Evolutionary conservation across 2,113 vertebrate genomes (phyloP).

Genomic region (Danionella cerebrum): DNA sequence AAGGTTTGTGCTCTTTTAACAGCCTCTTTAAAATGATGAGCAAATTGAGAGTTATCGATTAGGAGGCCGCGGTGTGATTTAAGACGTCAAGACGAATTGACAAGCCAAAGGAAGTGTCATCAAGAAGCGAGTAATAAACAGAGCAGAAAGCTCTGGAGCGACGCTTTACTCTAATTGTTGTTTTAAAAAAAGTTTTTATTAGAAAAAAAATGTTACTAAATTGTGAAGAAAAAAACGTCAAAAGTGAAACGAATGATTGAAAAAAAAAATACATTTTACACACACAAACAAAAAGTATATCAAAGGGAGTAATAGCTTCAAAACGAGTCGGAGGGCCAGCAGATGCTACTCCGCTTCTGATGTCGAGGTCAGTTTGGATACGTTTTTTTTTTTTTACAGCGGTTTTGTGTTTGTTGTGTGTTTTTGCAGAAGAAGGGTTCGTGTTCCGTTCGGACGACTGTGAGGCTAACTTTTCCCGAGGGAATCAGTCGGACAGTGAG

Average conservation of each 20-base stretch:
- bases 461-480: constrained; percentile 61
- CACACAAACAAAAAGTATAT: no score
- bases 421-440: constrained; percentile 64
- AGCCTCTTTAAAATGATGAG: constrained; percentile 11
- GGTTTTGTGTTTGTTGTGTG: constrained; percentile 16
- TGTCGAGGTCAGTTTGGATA: no score
- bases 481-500: constrained; percentile 67
- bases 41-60: constrained; percentile 24
- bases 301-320: no score
- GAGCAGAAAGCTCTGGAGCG: no score
- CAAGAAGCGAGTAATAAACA: neutral
- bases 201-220: no score
- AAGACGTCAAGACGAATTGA: constrained; percentile 16
- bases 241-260: no score
- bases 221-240: no score
- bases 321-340: no score
- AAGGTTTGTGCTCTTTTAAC: constrained; percentile 18
- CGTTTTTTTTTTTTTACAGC: neutral
- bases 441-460: constrained; percentile 66
- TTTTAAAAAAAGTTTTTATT: no score
- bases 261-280: no score
- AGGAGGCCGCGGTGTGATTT: neutral
- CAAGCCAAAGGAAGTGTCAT: neutral
- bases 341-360: no score
- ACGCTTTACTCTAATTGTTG: no score